phyloP scores from a whole-genome alignment of 2,888 invertebrate species.

The Pristionchus arcanus region DNA sequence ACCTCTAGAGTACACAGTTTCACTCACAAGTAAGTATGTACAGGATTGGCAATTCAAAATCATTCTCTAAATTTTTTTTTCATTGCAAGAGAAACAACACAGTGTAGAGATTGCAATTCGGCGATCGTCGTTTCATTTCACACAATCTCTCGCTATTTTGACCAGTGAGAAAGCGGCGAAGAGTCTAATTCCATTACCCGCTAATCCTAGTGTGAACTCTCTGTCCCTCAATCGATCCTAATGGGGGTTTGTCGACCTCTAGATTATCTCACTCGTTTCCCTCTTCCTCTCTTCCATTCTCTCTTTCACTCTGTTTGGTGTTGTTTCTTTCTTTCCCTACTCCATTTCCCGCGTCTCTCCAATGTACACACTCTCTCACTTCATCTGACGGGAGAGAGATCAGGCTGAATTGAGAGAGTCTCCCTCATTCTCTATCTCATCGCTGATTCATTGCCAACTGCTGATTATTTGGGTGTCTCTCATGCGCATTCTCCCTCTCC shows the following conservation, averaged over 20 bases:
- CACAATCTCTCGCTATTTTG: too few species aligned
- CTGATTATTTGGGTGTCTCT: not conserved
- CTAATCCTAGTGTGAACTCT: not conserved
- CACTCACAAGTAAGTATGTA: not conserved
- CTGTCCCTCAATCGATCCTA: constrained; percentile 29
- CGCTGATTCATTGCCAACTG: constrained; percentile 39
- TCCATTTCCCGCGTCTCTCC: not conserved
- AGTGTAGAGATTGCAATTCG: not conserved
- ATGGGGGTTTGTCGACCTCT: constrained; percentile 23
- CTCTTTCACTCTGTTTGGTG: constrained; percentile 39
- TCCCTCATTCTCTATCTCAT: constrained; percentile 9
- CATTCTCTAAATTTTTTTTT: not conserved
- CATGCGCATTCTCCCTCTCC: not conserved
- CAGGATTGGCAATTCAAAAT: not conserved
- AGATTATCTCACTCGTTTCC: not conserved
- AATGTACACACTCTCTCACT: not conserved
- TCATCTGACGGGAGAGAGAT: not conserved
- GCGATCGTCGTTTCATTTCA: too few species aligned
- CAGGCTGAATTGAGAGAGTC: not conserved
- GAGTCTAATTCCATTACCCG: not conserved
- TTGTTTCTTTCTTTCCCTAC: constrained; percentile 21
- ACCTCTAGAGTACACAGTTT: not conserved
- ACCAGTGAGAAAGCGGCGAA: not conserved
- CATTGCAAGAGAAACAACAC: not conserved
- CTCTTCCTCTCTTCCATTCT: not conserved